Evolutionary conservation across 2,113 vertebrate species (phyloP).

Genomic region (Gobio gobio): DNA sequence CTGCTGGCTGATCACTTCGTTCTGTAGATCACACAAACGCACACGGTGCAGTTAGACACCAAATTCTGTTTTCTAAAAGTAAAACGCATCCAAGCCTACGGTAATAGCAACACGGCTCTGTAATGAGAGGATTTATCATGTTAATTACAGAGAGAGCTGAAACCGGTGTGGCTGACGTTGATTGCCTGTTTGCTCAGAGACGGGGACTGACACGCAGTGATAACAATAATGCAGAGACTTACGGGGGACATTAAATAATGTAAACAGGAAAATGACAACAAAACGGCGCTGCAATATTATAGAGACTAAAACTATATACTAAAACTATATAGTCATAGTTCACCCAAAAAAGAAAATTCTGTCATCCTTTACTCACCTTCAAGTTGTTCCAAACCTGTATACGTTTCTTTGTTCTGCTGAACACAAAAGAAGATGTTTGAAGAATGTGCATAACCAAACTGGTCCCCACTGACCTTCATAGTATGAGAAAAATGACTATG

Average conservation of each 20-base stretch:
- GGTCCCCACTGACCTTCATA: too few species aligned
- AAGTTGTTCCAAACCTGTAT: too few species aligned
- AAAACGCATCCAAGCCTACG: not conserved
- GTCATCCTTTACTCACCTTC: too few species aligned
- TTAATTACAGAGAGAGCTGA: slow-evolving; percentile 26
- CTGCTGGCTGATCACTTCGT: slow-evolving; percentile 80
- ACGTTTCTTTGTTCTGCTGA: too few species aligned
- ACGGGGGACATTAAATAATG: slow-evolving; percentile 12
- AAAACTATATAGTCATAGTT: too few species aligned
- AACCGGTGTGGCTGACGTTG: slow-evolving; percentile 15
- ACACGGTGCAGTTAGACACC: slow-evolving; percentile 28
- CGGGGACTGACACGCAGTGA: not conserved
- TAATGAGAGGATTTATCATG: slow-evolving; percentile 31
- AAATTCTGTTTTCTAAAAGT: slow-evolving; percentile 21
- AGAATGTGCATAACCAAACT: too few species aligned
- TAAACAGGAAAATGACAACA: not conserved
- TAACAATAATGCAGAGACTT: slow-evolving; percentile 31
- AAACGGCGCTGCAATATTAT: not conserved
- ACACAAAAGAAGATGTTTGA: too few species aligned
- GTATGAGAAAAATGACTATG: too few species aligned
- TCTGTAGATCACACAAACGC: slow-evolving; percentile 67
- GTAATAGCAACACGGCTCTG: not conserved
- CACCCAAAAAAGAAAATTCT: too few species aligned
- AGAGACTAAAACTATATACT: not conserved
- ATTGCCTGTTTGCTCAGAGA: slow-evolving; percentile 31